Percentiles rank a stretch among this genome's conserved stretches.
phyloP scores from a whole-genome alignment of 2,113 vertebrate genomes.

The Osmerus eperlanus region DNA sequence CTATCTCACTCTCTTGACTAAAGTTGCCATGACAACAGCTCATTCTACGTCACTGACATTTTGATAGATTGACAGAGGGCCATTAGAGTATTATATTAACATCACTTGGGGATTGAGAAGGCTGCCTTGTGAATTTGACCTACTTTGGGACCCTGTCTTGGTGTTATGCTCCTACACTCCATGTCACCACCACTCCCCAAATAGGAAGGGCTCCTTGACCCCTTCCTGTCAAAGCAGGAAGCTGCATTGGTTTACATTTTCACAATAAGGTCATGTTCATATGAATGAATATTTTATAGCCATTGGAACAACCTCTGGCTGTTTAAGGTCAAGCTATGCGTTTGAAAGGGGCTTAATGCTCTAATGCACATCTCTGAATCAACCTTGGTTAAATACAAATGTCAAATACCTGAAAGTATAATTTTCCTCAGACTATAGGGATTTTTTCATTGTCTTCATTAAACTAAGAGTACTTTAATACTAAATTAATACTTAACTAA shows the following conservation, averaged over 20 bases:
- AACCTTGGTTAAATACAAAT: no score
- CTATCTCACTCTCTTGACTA: conserved; percentile 22
- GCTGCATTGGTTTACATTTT: conserved; percentile 7
- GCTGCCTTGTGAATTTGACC: no score
- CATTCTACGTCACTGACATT: conserved; percentile 29
- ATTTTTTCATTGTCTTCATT: no score
- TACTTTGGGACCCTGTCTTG: no score
- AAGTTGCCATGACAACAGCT: conserved; percentile 43
- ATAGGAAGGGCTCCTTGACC: conserved; percentile 39
- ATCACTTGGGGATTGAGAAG: conserved; percentile 37
- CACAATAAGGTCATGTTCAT: conserved; percentile 20
- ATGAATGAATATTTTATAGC: conserved; percentile 5
- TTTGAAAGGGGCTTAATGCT: neutral
- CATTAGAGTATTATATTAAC: conserved; percentile 63
- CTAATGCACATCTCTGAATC: no score
- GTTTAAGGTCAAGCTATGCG: conserved; percentile 42
- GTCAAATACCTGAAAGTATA: no score
- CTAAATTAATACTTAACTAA: no score
- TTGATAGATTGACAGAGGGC: conserved; percentile 52
- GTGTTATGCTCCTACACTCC: no score
- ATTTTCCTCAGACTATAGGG: no score
- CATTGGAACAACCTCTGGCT: conserved; percentile 17
- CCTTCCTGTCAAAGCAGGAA: conserved; percentile 24
- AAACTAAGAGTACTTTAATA: no score
- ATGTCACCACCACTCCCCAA: no score